Percentiles rank a stretch among this genome's conserved stretches.
phyloP scores from a whole-genome alignment of 2,888 invertebrate genomes.

The Nomada fucata region DNA sequence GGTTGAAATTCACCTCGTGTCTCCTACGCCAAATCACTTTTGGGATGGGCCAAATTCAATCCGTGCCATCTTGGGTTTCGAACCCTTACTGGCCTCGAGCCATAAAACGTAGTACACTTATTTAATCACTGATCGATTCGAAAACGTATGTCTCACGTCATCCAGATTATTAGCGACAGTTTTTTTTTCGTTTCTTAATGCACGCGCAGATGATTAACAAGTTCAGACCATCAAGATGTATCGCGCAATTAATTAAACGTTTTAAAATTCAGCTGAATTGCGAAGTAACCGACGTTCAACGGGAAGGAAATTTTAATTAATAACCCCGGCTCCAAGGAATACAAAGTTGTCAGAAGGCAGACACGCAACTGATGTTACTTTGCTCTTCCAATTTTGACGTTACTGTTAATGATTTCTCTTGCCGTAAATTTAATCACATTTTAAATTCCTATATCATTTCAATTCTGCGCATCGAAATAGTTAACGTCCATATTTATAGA shows the following conservation, averaged over 20 bases:
- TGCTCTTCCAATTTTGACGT: too few species aligned
- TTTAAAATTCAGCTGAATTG: too few species aligned
- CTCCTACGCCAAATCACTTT: conserved; percentile 40
- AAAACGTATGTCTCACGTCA: conserved; percentile 21
- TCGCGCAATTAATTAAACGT: background rate
- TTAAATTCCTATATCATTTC: too few species aligned
- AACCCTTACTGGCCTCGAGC: conserved; percentile 35
- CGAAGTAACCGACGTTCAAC: too few species aligned
- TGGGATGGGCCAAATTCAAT: conserved; percentile 46
- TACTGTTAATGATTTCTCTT: too few species aligned
- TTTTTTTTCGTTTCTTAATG: background rate
- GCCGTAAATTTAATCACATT: too few species aligned
- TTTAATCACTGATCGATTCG: conserved; percentile 34
- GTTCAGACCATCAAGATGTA: background rate
- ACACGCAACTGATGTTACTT: too few species aligned
- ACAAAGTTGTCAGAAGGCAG: too few species aligned
- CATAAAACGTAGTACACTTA: conserved; percentile 28
- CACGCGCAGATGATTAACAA: background rate
- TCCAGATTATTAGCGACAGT: background rate
- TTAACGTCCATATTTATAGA: too few species aligned
- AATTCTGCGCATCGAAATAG: too few species aligned
- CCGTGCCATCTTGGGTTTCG: conserved; percentile 23
- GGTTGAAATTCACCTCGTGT: conserved; percentile 21
- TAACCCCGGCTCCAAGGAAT: too few species aligned
- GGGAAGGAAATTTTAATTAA: too few species aligned